Evolutionary conservation across 2,888 invertebrate genomes (phyloP).

Genomic region (Augochlorella aurata): DNA sequence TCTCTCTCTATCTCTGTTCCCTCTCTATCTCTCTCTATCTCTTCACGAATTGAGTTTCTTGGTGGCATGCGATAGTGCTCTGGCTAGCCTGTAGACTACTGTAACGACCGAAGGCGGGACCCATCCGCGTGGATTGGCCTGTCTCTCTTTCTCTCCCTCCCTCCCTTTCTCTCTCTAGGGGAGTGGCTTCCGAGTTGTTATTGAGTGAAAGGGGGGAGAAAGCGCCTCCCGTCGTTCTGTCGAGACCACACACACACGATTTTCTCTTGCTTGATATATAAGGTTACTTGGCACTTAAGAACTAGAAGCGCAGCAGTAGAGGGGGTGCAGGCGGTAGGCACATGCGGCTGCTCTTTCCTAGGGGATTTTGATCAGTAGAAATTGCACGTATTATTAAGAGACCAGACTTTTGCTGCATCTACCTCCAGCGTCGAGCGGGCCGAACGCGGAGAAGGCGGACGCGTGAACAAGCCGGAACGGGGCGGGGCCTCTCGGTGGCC

Average conservation of each 20-base stretch:
- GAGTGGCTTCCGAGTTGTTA: conserved; percentile 53
- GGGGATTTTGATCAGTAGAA: conserved; percentile 70
- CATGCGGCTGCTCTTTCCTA: conserved; percentile 67
- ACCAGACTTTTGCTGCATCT: conserved; percentile 63
- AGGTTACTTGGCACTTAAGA: conserved; percentile 63
- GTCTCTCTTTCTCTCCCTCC: not conserved
- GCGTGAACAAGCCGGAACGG: conserved; percentile 11
- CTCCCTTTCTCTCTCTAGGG: conserved; percentile 35
- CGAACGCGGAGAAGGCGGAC: conserved; percentile 62
- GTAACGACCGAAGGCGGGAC: conserved; percentile 46
- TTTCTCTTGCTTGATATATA: conserved; percentile 63
- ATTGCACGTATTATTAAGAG: conserved; percentile 72
- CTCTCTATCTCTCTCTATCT: conserved; percentile 51
- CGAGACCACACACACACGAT: conserved; percentile 48
- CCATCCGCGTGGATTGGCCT: conserved; percentile 61
- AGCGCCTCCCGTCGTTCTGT: conserved; percentile 40
- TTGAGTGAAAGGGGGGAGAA: conserved; percentile 43
- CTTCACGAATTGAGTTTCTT: conserved; percentile 71
- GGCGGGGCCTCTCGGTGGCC: not conserved
- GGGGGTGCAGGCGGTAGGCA: conserved; percentile 76
- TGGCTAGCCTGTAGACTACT: conserved; percentile 67
- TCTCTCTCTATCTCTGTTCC: conserved; percentile 49
- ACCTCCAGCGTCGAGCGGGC: conserved; percentile 64
- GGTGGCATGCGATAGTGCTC: conserved; percentile 76
- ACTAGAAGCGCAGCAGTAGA: conserved; percentile 71